These are phyloP conservation scores for Hydroisotoma schaefferi DNA, from an alignment of 2,888 invertebrate genomes.

Conservation along the genomic window DNA sequence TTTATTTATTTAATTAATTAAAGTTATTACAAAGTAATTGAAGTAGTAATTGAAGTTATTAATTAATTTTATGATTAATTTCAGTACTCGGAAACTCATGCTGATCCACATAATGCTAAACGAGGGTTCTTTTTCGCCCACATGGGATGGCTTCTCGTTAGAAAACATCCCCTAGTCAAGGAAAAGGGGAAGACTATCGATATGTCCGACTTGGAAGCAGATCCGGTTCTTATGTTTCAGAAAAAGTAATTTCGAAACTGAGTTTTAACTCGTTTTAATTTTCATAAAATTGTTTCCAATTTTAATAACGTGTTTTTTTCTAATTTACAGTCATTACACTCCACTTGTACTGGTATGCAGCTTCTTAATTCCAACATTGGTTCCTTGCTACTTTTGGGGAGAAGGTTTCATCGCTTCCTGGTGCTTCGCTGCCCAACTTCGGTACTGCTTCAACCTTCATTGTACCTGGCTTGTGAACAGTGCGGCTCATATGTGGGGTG, in stretches of 20 bases:
- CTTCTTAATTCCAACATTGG: conserved; percentile 59
- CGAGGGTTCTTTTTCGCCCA: conserved; percentile 96
- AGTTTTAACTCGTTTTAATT: background rate
- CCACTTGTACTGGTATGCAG: conserved; percentile 60
- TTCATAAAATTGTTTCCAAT: background rate
- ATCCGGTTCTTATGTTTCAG: conserved; percentile 82
- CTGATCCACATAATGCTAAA: conserved; percentile 88
- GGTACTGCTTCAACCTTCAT: conserved; percentile 65
- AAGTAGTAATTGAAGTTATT: too few relatives aligned
- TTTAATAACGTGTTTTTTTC: background rate
- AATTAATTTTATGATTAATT: too few relatives aligned
- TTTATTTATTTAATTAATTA: background rate
- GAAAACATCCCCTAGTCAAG: conserved; percentile 86
- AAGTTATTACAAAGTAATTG: too few relatives aligned
- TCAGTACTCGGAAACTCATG: conserved; percentile 89
- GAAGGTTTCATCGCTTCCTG: conserved; percentile 63
- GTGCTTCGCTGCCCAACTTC: conserved; percentile 61
- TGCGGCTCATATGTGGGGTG: conserved; percentile 73
- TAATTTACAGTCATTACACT: conserved; percentile 64
- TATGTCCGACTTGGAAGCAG: conserved; percentile 73
- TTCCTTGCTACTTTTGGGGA: conserved; percentile 67
- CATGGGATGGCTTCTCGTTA: conserved; percentile 87
- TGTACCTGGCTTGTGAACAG: conserved; percentile 80
- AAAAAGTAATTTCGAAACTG: conserved; percentile 63
- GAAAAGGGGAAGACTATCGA: conserved; percentile 81